Conservation (phyloP, 2,113 vertebrate genomes). For the Dissostichus mawsoni region DNA sequence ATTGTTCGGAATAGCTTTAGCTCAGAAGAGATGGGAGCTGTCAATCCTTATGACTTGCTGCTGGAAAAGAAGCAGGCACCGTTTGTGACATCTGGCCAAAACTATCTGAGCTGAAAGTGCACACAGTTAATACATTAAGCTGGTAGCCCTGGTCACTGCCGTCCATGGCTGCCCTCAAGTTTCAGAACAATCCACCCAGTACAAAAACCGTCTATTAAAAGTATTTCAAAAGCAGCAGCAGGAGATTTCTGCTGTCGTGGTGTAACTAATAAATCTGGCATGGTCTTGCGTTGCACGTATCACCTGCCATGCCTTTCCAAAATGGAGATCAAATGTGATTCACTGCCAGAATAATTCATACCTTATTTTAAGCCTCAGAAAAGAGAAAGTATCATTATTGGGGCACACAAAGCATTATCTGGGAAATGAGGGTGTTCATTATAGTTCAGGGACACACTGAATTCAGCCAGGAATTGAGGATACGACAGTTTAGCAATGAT, state of each 20-base stretch:
- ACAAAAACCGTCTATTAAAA: constrained; percentile 25
- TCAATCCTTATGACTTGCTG: too few relatives aligned
- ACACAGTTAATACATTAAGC: constrained; percentile 10
- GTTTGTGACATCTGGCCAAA: too few relatives aligned
- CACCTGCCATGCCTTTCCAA: constrained; percentile 24
- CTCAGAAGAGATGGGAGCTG: too few relatives aligned
- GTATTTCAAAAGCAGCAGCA: constrained; percentile 27
- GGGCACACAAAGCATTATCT: constrained; percentile 35
- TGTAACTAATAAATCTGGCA: constrained; percentile 42
- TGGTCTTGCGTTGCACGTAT: constrained; percentile 7
- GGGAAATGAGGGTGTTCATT: constrained; percentile 53
- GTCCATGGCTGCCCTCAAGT: constrained; percentile 7
- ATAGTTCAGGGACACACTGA: constrained; percentile 41
- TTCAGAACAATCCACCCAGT: neutral
- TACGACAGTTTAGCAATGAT: constrained; percentile 10
- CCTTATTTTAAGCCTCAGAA: constrained; percentile 39
- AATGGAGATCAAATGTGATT: constrained; percentile 16
- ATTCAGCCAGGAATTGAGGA: constrained; percentile 27
- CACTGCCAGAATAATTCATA: constrained; percentile 45
- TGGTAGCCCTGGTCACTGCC: neutral
- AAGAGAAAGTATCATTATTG: constrained; percentile 35
- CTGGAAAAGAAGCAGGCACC: too few relatives aligned
- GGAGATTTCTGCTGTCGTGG: constrained; percentile 8
- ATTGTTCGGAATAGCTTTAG: too few relatives aligned
- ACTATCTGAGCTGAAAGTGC: neutral